phyloP scores from a whole-genome alignment of 1,140 invertebrate genomes.

The Helicorthomorpha holstii region DNA sequence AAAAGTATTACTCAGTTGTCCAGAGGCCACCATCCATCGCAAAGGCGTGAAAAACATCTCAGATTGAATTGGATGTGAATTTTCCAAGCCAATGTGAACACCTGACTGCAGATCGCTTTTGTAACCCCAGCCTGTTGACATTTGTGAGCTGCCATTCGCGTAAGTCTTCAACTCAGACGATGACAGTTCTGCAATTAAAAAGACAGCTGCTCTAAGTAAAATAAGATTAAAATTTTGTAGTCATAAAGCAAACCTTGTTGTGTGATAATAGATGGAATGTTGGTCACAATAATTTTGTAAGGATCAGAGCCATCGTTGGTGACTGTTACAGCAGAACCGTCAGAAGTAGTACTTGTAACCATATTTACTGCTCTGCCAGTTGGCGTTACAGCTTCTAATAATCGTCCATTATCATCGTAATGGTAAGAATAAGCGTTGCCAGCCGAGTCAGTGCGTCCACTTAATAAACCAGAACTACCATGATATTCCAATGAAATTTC shows the following conservation, averaged over 20 bases:
- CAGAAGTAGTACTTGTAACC: constrained; percentile 18
- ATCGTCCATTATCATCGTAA: constrained; percentile 68
- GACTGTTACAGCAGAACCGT: constrained; percentile 15
- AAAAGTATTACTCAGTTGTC: constrained; percentile 13
- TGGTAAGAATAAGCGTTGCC: constrained; percentile 54
- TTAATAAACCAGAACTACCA: constrained; percentile 55
- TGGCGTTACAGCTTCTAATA: constrained; percentile 65
- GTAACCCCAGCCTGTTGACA: constrained; percentile 27
- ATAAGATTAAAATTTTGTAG: too few species aligned
- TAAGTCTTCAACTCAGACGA: constrained; percentile 23
- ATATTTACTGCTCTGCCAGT: constrained; percentile 74
- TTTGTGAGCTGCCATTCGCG: constrained; percentile 27
- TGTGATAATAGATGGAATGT: constrained; percentile 30
- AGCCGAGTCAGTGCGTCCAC: constrained; percentile 42
- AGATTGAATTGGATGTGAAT: constrained; percentile 71
- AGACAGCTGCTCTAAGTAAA: background rate
- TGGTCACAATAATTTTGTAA: constrained; percentile 41
- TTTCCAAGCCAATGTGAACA: constrained; percentile 68
- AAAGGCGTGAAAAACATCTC: constrained; percentile 80
- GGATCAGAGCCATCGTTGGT: background rate
- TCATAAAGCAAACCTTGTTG: constrained; percentile 3
- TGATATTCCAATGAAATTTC: constrained; percentile 49
- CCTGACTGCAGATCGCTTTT: constrained; percentile 36
- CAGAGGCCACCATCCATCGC: constrained; percentile 32
- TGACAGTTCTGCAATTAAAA: constrained; percentile 14